Evolutionary conservation across 1,140 invertebrate genomes (phyloP), one percentile per base, ranked within the genome.

Genomic region (Conus betulinus): DNA sequence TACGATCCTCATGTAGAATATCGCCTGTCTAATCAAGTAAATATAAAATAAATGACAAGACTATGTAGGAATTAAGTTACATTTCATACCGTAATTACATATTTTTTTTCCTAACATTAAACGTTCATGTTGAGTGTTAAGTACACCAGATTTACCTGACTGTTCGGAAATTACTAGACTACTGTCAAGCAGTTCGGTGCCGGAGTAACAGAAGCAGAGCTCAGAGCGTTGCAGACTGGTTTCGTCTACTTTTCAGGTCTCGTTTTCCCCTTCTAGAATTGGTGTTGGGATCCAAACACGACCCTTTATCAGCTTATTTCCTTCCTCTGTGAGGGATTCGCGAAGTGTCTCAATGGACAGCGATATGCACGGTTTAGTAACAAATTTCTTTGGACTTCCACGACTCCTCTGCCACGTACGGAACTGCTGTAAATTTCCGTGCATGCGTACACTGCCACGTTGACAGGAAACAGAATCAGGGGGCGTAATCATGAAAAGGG

Each of bases 381-480:
- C 23, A 20, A 89, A 39, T 25, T 87, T 76, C 25, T 87, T 67
- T 85, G n/a, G 39, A 60, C 84, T 90, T 84, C 81, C 67, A 90
- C 84, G 85, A 90, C 87, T 74, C 52, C 83, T 53, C 53, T 92
- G 92, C 92, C 92, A 93, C 92, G 92, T 93, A 91, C 92, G 88
- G 91, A 91, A 87, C 87, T 89, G 71, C 88, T 88, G 88, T 88
- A 71, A 88, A 91, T 74, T 89, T 88, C 87, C 90, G 89, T 81
- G 88, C 91, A 92, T 93, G 92, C 92, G 91, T 91, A 92, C 55
- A 87, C 60, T 93, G 92, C 92, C 92, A 93, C 92, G 92, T 93
- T 88, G 88, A 89, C 91, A 92, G 90, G 89, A 89, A 88, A 83
- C 87, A 25, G 71, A 60, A 83, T 52, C 51, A 83, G 71, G 82